A percentile compares a stretch with the other conserved stretches of the same genome.
Conservation (phyloP, 30 jellyfish, hydroid and myxozoan species). For the Chironex yamaguchii region DNA sequence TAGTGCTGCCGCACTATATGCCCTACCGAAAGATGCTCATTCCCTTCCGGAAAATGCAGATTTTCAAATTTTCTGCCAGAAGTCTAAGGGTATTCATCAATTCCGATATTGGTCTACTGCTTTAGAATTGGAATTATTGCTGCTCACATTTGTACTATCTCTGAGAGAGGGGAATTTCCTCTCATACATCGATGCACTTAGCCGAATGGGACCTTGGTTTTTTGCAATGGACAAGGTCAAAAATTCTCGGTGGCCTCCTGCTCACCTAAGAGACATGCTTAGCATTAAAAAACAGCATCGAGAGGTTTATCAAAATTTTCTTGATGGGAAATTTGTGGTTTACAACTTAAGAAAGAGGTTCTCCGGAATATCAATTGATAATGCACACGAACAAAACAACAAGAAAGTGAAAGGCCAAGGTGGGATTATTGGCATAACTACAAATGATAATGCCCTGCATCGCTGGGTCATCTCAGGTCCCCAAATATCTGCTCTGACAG, state of each 20-base stretch:
- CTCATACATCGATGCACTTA: constrained; percentile 29
- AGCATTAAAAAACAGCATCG: constrained; percentile 15
- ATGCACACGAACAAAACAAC: constrained; percentile 53
- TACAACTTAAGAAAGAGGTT: constrained; percentile 15
- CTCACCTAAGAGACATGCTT: constrained; percentile 58
- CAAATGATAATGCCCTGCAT: constrained; percentile 10
- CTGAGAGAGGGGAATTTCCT: constrained; percentile 46
- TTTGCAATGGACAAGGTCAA: constrained; percentile 60
- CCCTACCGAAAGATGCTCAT: constrained; percentile 20
- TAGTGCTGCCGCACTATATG: constrained; percentile 64
- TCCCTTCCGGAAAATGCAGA: constrained; percentile 38
- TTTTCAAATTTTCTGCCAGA: background rate
- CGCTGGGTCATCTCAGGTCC: background rate
- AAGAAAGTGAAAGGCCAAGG: constrained; percentile 34
- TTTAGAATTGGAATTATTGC: constrained; percentile 21
- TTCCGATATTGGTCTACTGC: constrained; percentile 59
- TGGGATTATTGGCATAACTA: constrained; percentile 28
- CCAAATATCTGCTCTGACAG: background rate
- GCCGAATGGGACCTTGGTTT: constrained; percentile 62
- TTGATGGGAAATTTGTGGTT: constrained; percentile 32
- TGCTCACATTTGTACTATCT: constrained; percentile 60
- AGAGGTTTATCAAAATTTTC: constrained; percentile 20
- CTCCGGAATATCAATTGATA: constrained; percentile 47
- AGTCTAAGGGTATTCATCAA: constrained; percentile 32
- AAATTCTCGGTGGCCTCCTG: constrained; percentile 71